Evolutionary conservation across 1,140 invertebrate genomes (phyloP), one percentile per base, ranked within the genome.

Genomic region (Lasioglossum baleicum): DNA sequence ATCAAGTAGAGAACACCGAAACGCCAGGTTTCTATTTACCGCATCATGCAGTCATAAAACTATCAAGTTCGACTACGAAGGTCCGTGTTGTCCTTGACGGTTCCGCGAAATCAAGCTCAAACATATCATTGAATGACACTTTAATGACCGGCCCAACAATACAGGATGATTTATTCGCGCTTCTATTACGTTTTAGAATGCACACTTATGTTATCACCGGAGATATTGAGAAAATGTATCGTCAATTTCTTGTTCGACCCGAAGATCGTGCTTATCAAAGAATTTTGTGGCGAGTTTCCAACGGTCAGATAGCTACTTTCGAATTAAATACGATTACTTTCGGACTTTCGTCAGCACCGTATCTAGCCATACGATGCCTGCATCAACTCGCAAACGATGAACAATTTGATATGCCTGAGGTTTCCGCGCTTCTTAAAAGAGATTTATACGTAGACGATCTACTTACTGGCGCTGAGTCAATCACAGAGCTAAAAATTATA

Each of bases 341-440:
- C 26, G 26, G 26, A 26, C 26, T 26, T 1, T 26, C 26, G 26
- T 26, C 26, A 1, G 26, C 26, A 26, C 53, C 53, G 20, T 56
- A 20, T 7, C 17, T 56, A 0, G 53, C 53, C 4, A 20, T 56
- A 15, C 15, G 53, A 56, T 56, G 53, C 4, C 17, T 56, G 15
- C 17, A 56, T 6, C 53, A 56, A 56, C 53, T 20, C 11, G 31
- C 66, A 2, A 1, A 15, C 1, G 40, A 76, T 17, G 35, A 35
- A 0, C 6, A 26, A 15, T 0, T 10, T 7, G 0, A n/a, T 2
- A 11, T 40, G 17, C 42, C 35, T 1, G 1, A n/a, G 0, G 60
- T 26, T 0, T 5, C 7, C 0, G 31, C 20, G 1, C 0, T 35
- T 0, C 7, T 26, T 26, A 26, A 26, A 26, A 26, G 26, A 26